These are phyloP conservation scores for Brachymystax lenok DNA, from an alignment of 2,797 vertebrate species.

Conservation along the genomic window DNA sequence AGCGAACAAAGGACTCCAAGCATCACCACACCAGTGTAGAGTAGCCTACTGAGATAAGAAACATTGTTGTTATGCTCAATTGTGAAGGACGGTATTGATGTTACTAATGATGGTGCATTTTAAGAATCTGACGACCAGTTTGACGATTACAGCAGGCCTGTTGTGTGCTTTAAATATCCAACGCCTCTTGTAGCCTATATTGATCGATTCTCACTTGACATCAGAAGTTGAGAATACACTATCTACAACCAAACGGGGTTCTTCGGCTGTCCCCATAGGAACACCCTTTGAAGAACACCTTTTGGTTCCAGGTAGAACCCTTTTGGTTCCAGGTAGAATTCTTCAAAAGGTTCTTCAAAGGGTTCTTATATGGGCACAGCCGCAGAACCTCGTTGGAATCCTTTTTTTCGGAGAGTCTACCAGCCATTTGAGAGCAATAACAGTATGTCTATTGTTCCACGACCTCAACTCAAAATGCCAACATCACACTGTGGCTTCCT, in stretches of 20 bases:
- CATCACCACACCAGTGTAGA: background rate
- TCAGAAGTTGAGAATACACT: conserved; percentile 7
- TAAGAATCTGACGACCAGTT: background rate
- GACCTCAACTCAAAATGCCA: conserved; percentile 11
- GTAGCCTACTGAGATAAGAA: background rate
- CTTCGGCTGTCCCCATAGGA: no score
- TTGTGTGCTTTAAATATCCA: background rate
- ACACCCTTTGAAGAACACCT: no score
- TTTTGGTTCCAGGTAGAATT: no score
- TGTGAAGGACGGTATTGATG: background rate
- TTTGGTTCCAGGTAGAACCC: no score
- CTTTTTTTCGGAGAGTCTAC: background rate
- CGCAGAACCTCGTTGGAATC: no score
- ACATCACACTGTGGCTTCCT: conserved; percentile 7
- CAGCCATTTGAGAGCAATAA: conserved; percentile 5
- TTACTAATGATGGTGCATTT: background rate
- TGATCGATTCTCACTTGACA: conserved; percentile 8
- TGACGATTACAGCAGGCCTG: background rate
- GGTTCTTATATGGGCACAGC: no score
- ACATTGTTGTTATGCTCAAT: background rate
- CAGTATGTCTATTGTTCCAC: conserved; percentile 22
- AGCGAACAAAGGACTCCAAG: conserved; percentile 38
- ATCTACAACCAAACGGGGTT: no score
- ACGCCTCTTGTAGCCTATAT: no score
- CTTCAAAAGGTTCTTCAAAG: no score